Percentiles rank a stretch among this genome's conserved stretches.
These are phyloP conservation scores for Meloe dianella DNA, from an alignment of 2,888 invertebrate genomes.

Conservation along the genomic window DNA sequence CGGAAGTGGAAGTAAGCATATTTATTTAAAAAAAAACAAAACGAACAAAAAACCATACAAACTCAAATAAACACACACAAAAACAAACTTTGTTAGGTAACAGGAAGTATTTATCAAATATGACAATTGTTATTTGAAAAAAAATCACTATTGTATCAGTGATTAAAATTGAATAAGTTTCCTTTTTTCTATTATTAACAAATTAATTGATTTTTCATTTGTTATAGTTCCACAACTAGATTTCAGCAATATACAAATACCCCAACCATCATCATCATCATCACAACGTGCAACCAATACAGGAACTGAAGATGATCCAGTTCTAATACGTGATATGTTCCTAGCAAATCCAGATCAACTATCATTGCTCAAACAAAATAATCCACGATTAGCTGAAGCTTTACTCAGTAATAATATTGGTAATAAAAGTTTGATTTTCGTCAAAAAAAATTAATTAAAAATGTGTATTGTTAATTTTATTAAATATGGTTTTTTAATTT, in stretches of 20 bases:
- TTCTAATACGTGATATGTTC: slow-evolving; percentile 84
- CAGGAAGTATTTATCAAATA: background rate
- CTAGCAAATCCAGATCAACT: slow-evolving; percentile 89
- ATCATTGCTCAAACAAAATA: slow-evolving; percentile 89
- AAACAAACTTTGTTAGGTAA: background rate
- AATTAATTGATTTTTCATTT: slow-evolving; percentile 2
- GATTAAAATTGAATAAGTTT: no score
- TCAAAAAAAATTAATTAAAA: no score
- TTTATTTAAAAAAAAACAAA: no score
- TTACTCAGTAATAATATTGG: slow-evolving; percentile 82
- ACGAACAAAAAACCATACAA: background rate
- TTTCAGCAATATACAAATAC: slow-evolving; percentile 86
- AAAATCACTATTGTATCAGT: no score
- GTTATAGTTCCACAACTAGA: slow-evolving; percentile 66
- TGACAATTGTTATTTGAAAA: no score
- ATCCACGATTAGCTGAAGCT: slow-evolving; percentile 91
- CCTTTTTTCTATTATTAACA: background rate
- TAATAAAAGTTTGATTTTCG: slow-evolving; percentile 53
- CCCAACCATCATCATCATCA: slow-evolving; percentile 48
- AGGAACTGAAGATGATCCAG: slow-evolving; percentile 79
- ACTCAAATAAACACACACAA: background rate
- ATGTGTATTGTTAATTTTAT: no score
- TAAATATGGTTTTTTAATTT: background rate
- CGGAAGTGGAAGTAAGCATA: background rate
- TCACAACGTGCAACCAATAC: background rate